These are phyloP conservation scores for Psettodes erumei DNA, from an alignment of 2,113 vertebrate species.

Conservation along the genomic window DNA sequence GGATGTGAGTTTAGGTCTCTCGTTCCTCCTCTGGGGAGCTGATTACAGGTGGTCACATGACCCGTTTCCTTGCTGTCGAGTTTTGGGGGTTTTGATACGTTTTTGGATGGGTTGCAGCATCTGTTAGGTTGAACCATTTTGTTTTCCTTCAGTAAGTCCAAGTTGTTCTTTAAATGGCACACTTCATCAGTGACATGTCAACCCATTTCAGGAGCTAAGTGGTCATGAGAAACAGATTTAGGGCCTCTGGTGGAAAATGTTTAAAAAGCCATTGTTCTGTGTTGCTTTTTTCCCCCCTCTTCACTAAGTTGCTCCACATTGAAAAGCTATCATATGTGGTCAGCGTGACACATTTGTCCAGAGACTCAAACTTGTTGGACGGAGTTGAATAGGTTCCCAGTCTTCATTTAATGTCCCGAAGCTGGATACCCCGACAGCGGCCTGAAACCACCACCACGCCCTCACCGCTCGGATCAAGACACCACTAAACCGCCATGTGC, in stretches of 20 bases:
- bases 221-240: background rate
- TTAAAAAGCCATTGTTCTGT: conserved; percentile 9
- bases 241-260: background rate
- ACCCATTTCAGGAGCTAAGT: background rate
- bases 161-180: background rate
- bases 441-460: conserved; percentile 49
- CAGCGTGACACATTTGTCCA: conserved; percentile 18
- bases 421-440: conserved; percentile 36
- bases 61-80: background rate
- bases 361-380: conserved; percentile 11
- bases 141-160: too few species aligned
- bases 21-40: background rate
- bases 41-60: background rate
- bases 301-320: conserved; percentile 18
- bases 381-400: conserved; percentile 43
- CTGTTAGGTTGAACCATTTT: background rate
- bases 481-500: background rate
- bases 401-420: conserved; percentile 47
- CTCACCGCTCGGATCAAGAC: conserved; percentile 13
- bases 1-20: background rate
- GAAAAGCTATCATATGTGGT: conserved; percentile 47
- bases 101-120: background rate
- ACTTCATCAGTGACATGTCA: background rate
- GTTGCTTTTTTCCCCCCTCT: conserved; percentile 4
- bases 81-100: too few species aligned